phyloP scores from a whole-genome alignment of 2,113 vertebrate genomes.

The Colinus virginianus region DNA sequence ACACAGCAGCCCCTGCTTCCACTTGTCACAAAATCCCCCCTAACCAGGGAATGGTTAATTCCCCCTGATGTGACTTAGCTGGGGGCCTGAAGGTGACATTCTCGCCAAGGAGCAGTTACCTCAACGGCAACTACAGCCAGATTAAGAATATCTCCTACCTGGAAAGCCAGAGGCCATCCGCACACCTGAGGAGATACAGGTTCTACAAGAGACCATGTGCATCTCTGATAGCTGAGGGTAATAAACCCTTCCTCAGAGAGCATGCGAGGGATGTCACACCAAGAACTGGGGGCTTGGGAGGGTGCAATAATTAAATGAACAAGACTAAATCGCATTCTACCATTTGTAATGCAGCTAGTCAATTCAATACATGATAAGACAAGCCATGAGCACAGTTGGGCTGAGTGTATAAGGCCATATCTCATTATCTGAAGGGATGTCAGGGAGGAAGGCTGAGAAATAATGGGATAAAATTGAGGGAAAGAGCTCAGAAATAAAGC shows the following conservation, averaged over 20 bases:
- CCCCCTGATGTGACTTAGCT: background rate
- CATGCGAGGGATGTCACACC: background rate
- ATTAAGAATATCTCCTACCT: background rate
- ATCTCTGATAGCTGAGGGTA: background rate
- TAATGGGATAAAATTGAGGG: background rate
- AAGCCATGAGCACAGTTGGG: background rate
- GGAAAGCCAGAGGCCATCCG: background rate
- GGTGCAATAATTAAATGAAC: background rate
- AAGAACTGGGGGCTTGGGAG: background rate
- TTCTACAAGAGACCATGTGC: background rate
- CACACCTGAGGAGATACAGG: background rate
- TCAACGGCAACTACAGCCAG: background rate
- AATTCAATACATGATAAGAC: fast-evolving
- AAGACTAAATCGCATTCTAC: background rate
- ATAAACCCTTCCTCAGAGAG: background rate
- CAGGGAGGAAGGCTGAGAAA: background rate
- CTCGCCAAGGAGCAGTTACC: background rate
- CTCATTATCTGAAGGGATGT: background rate
- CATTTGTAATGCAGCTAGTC: fast-evolving
- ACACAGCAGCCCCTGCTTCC: background rate
- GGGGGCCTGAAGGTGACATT: background rate
- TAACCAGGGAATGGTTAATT: background rate
- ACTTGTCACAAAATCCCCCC: background rate
- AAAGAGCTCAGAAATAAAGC: background rate
- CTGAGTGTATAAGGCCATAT: background rate